Percentiles rank a stretch among this genome's conserved stretches.
phyloP scores from a whole-genome alignment of 2,797 vertebrate genomes.

The Pipistrellus nathusii region DNA sequence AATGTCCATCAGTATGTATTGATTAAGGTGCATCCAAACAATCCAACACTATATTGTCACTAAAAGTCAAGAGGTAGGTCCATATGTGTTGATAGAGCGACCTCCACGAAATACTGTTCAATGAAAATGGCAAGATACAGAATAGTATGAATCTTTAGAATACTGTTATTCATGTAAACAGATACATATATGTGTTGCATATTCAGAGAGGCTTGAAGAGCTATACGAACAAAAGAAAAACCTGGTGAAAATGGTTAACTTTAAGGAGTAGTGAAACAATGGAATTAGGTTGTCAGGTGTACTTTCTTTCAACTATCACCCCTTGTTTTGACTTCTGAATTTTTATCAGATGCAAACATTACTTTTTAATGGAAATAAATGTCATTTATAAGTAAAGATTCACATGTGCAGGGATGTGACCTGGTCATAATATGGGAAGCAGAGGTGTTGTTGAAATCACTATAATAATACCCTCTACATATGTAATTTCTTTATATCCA shows the following conservation, averaged over 20 bases:
- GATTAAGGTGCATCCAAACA: not conserved
- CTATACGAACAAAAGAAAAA: not conserved
- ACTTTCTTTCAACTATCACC: not conserved
- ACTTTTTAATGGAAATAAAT: not conserved
- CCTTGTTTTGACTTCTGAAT: not conserved
- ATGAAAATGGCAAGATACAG: not conserved
- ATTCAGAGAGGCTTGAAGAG: not conserved
- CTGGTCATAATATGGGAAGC: not conserved
- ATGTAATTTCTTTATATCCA: slow-evolving; percentile 47
- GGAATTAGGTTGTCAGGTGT: not conserved
- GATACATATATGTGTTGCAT: not conserved
- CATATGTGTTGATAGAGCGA: not conserved
- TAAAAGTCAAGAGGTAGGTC: not conserved
- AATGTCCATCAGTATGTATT: not conserved
- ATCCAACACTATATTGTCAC: not conserved
- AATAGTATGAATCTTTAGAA: not conserved
- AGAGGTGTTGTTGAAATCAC: not conserved
- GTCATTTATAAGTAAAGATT: not conserved
- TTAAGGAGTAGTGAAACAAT: not conserved
- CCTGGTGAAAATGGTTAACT: not conserved
- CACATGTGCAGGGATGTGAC: not conserved
- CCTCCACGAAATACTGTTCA: not conserved
- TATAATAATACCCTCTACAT: not conserved
- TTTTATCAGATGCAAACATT: slow-evolving; percentile 16
- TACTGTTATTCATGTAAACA: not conserved